A percentile compares a stretch with the other conserved stretches of the same genome.
These are phyloP conservation scores for Lutjanus argentimaculatus DNA, from an alignment of 2,797 vertebrate species.

Conservation along the genomic window DNA sequence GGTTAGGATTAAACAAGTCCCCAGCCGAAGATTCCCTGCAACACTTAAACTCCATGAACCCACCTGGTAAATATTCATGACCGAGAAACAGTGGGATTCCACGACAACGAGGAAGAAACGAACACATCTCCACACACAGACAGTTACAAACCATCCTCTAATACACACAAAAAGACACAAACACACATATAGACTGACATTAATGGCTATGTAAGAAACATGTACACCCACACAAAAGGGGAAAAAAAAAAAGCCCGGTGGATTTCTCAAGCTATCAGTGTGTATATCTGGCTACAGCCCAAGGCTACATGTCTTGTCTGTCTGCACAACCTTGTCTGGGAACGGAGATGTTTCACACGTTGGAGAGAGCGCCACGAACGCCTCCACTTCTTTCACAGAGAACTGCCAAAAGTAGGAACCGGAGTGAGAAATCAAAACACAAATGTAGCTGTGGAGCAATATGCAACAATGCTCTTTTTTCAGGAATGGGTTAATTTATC, in stretches of 20 bases:
- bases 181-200: conserved; percentile 40
- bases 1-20: conserved; percentile 72
- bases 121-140: conserved; percentile 19
- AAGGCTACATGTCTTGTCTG: conserved; percentile 71
- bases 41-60: conserved; percentile 69
- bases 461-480: conserved; percentile 14
- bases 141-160: conserved; percentile 14
- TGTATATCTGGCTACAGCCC: conserved; percentile 61
- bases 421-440: conserved; percentile 43
- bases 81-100: conserved; percentile 43
- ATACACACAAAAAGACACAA: conserved; percentile 35
- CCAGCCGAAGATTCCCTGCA: conserved; percentile 65
- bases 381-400: conserved; percentile 45
- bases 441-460: conserved; percentile 29
- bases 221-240: conserved; percentile 61
- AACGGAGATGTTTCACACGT: conserved; percentile 61
- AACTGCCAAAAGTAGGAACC: conserved; percentile 41
- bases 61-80: conserved; percentile 74
- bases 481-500: conserved; percentile 16
- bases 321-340: conserved; percentile 69
- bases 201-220: conserved; percentile 54
- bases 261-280: conserved; percentile 51
- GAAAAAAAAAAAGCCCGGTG: conserved; percentile 23
- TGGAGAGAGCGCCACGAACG: conserved; percentile 32
- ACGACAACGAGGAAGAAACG: conserved; percentile 29